Percentiles rank a stretch among this genome's conserved stretches.
Conservation (phyloP, 2,888 invertebrate genomes). For the Cyrtodaria siliqua region DNA sequence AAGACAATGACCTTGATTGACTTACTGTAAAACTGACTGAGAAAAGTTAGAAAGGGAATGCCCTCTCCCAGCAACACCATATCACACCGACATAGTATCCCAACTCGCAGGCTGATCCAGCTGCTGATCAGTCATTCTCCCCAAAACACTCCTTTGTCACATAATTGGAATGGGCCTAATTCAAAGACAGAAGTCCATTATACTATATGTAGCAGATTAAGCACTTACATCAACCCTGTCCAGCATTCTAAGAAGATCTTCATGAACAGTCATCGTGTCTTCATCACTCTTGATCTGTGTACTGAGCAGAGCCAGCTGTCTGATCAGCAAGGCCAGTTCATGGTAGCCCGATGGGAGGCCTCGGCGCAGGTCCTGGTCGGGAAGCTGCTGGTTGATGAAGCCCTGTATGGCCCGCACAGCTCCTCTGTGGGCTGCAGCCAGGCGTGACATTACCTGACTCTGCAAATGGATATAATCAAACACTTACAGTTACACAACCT, state of each 20-base stretch:
- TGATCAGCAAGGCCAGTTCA: conserved; percentile 76
- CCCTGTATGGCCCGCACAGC: conserved; percentile 81
- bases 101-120: too few relatives aligned
- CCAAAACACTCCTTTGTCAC: too few relatives aligned
- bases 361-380: conserved; percentile 72
- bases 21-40: too few relatives aligned
- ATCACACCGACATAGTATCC: too few relatives aligned
- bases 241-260: conserved; percentile 71
- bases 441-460: conserved; percentile 72
- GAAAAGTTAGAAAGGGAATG: too few relatives aligned
- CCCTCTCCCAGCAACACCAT: too few relatives aligned
- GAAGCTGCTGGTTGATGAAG: conserved; percentile 77
- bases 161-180: too few relatives aligned
- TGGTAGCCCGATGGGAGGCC: conserved; percentile 79
- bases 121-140: too few relatives aligned
- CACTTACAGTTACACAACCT: too few relatives aligned
- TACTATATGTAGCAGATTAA: too few relatives aligned
- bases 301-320: conserved; percentile 73
- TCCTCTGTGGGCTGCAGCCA: conserved; percentile 79
- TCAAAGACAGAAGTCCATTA: too few relatives aligned
- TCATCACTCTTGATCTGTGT: conserved; percentile 65
- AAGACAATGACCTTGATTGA: too few relatives aligned
- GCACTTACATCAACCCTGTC: conserved; percentile 76
- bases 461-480: conserved; percentile 39
- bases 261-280: conserved; percentile 61